A percentile compares a stretch with the other conserved stretches of the same genome.
Conservation (phyloP, 2,113 vertebrate species). For the Ctenodactylus gundi region DNA sequence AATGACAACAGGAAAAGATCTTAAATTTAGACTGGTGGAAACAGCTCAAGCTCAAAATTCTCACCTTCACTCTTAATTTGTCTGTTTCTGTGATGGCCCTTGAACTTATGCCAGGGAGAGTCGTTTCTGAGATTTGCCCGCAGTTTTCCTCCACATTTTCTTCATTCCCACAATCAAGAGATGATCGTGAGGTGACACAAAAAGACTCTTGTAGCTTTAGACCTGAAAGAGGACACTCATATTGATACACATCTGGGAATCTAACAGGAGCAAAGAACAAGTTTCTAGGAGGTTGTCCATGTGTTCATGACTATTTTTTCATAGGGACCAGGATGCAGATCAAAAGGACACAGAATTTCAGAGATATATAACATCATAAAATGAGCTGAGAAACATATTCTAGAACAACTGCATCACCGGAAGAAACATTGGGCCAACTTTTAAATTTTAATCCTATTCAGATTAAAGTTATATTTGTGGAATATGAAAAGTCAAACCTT, state of each 20-base stretch:
- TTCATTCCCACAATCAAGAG: slow-evolving; percentile 3
- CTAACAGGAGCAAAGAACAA: background rate
- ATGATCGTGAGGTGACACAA: slow-evolving; percentile 28
- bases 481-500: background rate
- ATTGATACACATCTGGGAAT: background rate
- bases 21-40: background rate
- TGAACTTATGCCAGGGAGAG: slow-evolving; percentile 46
- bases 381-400: background rate
- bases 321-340: background rate
- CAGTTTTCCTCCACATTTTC: slow-evolving; percentile 38
- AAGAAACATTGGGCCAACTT: background rate
- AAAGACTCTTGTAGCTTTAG: slow-evolving; percentile 39
- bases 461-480: background rate
- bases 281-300: background rate
- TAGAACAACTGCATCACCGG: background rate
- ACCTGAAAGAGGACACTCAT: slow-evolving; percentile 40
- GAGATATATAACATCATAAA: background rate
- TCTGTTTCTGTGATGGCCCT: background rate
- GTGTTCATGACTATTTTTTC: background rate
- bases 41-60: background rate
- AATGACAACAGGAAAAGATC: background rate
- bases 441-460: background rate
- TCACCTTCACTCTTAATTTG: slow-evolving; percentile 62
- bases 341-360: background rate
- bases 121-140: slow-evolving; percentile 33